phyloP scores from a whole-genome alignment of 1,140 invertebrate genomes.

The Drosophila equinoxialis region DNA sequence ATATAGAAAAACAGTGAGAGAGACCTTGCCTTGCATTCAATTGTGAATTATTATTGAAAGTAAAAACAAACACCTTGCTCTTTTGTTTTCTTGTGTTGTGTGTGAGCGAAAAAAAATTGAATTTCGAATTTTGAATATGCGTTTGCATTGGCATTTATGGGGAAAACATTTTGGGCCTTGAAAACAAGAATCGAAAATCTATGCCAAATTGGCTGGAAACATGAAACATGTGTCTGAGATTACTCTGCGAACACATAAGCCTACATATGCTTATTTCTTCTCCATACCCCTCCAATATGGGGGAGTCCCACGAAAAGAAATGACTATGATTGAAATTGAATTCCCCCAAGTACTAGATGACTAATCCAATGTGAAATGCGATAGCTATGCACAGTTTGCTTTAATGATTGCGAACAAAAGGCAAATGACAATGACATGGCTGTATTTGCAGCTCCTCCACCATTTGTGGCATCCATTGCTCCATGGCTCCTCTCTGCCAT shows the following conservation, averaged over 20 bases:
- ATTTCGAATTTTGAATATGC: neutral
- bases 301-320: slow-evolving; percentile 1
- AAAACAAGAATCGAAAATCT: neutral
- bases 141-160: neutral
- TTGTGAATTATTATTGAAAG: slow-evolving; percentile 33
- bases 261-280: neutral
- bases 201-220: slow-evolving; percentile 6
- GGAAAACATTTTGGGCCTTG: slow-evolving; percentile 3
- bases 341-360: slow-evolving; percentile 6
- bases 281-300: neutral
- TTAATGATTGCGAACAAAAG: slow-evolving; percentile 15
- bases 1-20: slow-evolving; percentile 1
- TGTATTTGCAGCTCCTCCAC: neutral
- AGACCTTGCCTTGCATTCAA: slow-evolving; percentile 13
- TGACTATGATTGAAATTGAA: slow-evolving; percentile 13
- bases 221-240: slow-evolving; percentile 5
- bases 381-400: slow-evolving; percentile 24
- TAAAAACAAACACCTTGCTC: slow-evolving; percentile 50
- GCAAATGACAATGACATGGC: slow-evolving; percentile 21
- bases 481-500: slow-evolving; percentile 11
- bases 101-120: slow-evolving; percentile 1
- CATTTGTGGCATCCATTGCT: neutral
- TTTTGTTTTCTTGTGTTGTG: neutral
- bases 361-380: slow-evolving; percentile 19
- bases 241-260: neutral